Evolutionary conservation across 2,113 vertebrate genomes (phyloP), one percentile per base, ranked within the genome.

Genomic region (Apteryx mantelli): DNA sequence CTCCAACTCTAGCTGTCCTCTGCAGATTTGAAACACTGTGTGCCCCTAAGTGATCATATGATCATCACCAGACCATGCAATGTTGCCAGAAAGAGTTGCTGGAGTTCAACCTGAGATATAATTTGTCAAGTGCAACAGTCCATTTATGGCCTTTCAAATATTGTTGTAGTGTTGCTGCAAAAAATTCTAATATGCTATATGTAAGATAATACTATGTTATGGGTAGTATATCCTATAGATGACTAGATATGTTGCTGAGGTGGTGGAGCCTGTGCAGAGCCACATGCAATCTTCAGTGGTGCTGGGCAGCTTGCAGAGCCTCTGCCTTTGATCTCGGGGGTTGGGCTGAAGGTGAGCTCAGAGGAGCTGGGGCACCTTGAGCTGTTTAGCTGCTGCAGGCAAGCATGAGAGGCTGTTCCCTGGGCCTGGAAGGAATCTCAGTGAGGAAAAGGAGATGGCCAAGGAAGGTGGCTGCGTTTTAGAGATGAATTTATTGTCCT

Each of bases 11-110:
- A 53, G 30, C 73, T 86, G 42, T 88, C 79, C 34, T 83, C 30
- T 94, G 71, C 68, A 95, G 79, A 50, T 88, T 95, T 91, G 86
- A 90, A 91, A 85, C 53, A 22, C 48, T 13, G 17, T 65, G 17
- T 83, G 71, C 36, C 80, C 26, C 52, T 64, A 2, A 1, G 50
- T 69, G 46, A 5, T 65, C 25, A 7, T 44, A 5, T 22, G 69
- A 28, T 26, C 82, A 93, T 30, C 15, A 42, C 42, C 42, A 84
- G 56, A 82, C 42, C 38, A n/a, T 1, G 5, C 44, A 44, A 21
- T 20, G 32, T n/a, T 87, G 48, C 12, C 30, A 46, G 77, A 24
- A 38, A 77, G 50, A 52, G 61, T 30, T 68, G 32, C 4, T 76
- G 12, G 48, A 79, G 7, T 21, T 91, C 42, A 46, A 8, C 66